These are phyloP conservation scores for Pinna nobilis DNA, from an alignment of 1,140 invertebrate genomes.

Conservation along the genomic window DNA sequence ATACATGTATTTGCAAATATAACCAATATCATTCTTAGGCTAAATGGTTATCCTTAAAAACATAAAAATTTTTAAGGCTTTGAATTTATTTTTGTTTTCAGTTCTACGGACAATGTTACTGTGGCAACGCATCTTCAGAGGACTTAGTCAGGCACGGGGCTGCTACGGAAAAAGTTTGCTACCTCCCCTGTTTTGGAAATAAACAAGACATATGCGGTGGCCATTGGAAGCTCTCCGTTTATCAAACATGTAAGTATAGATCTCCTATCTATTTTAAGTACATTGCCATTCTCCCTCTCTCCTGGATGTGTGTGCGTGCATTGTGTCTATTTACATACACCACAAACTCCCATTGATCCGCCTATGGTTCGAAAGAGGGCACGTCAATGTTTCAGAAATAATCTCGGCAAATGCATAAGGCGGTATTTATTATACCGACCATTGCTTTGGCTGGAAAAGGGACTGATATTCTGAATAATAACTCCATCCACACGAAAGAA, in stretches of 20 bases:
- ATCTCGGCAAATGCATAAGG: too few relatives aligned
- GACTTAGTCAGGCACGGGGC: neutral
- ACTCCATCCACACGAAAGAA: too few relatives aligned
- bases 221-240: slow-evolving; percentile 13
- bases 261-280: neutral
- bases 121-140: neutral
- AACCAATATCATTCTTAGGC: neutral
- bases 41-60: neutral
- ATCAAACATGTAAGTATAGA: neutral
- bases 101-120: slow-evolving; percentile 16
- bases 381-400: too few relatives aligned
- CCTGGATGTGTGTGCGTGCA: too few relatives aligned
- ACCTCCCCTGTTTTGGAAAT: neutral
- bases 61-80: neutral
- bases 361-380: too few relatives aligned
- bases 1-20: neutral
- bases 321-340: too few relatives aligned
- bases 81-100: neutral
- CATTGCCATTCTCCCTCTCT: neutral
- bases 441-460: too few relatives aligned
- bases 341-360: too few relatives aligned
- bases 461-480: too few relatives aligned
- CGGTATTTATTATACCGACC: too few relatives aligned
- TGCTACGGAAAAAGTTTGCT: neutral
- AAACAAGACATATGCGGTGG: slow-evolving; percentile 1